These are phyloP conservation scores for Tachuris rubrigastra DNA, from an alignment of 2,113 vertebrate genomes.

Conservation along the genomic window DNA sequence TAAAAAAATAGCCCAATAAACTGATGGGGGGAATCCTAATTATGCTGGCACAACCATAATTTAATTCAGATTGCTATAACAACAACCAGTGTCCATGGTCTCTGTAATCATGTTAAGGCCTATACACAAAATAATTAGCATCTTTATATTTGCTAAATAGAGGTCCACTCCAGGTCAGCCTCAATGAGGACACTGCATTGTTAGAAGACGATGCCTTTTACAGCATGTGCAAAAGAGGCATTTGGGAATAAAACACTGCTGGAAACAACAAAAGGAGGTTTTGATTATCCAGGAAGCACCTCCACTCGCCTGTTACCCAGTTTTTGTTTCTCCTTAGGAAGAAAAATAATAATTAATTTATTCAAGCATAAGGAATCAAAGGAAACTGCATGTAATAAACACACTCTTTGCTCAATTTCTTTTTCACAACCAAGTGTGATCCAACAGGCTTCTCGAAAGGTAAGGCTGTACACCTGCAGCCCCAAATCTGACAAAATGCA, in stretches of 20 bases:
- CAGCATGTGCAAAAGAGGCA: background rate
- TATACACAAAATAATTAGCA: slow-evolving; percentile 64
- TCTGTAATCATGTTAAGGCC: slow-evolving; percentile 61
- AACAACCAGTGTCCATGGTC: slow-evolving; percentile 62
- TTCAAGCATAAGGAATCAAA: background rate
- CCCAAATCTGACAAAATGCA: background rate
- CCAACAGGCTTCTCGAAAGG: background rate
- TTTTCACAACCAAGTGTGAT: background rate
- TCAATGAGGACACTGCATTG: background rate
- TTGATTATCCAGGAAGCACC: slow-evolving; percentile 23
- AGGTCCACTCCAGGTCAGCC: slow-evolving; percentile 48
- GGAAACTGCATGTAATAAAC: background rate
- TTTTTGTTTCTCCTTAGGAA: background rate
- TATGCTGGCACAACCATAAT: slow-evolving; percentile 50
- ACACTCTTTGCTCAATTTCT: background rate
- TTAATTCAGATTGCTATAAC: slow-evolving; percentile 67
- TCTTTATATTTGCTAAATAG: slow-evolving; percentile 65
- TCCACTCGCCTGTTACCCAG: slow-evolving; percentile 15
- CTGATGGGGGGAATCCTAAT: slow-evolving; percentile 39
- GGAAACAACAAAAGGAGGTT: background rate
- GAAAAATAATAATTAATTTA: slow-evolving; percentile 6
- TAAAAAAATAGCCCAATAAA: slow-evolving; percentile 35
- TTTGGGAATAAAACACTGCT: background rate
- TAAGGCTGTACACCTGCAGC: background rate
- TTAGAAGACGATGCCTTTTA: slow-evolving; percentile 14